Percentiles rank a stretch among this genome's conserved stretches.
phyloP scores from a whole-genome alignment of 2,888 invertebrate genomes.

The Rambutsinella grinnellia region DNA sequence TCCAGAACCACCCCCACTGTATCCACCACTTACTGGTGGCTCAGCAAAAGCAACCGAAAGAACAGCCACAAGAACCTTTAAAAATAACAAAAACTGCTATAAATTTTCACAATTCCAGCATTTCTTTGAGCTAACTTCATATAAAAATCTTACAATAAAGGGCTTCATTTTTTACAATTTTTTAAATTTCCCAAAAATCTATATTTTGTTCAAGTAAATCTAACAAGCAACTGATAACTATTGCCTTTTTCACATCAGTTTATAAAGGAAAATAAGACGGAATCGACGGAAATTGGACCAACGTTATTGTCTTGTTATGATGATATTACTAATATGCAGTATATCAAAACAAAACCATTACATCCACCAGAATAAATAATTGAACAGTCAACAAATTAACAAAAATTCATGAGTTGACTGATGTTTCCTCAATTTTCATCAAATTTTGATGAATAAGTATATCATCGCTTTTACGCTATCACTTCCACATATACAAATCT shows the following conservation, averaged over 20 bases:
- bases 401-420: too few relatives aligned
- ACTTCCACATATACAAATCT: too few relatives aligned
- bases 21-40: conserved; percentile 24
- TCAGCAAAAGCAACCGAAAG: conserved; percentile 31
- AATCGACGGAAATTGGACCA: background rate
- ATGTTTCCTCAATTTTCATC: conserved; percentile 22
- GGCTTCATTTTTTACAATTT: too few relatives aligned
- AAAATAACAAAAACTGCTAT: background rate
- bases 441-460: conserved; percentile 11
- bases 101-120: background rate
- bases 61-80: conserved; percentile 27
- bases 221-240: too few relatives aligned
- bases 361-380: background rate
- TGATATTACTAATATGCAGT: background rate
- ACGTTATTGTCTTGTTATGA: background rate
- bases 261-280: background rate
- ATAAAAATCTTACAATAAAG: too few relatives aligned
- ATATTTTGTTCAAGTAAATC: too few relatives aligned
- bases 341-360: background rate
- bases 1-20: conserved; percentile 12
- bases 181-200: background rate
- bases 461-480: conserved; percentile 10
- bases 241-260: too few relatives aligned
- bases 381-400: background rate
- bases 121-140: background rate